Evolutionary conservation across 2,113 vertebrate genomes (phyloP), one percentile per base, ranked within the genome.

Genomic region (Clarias macrocephalus): DNA sequence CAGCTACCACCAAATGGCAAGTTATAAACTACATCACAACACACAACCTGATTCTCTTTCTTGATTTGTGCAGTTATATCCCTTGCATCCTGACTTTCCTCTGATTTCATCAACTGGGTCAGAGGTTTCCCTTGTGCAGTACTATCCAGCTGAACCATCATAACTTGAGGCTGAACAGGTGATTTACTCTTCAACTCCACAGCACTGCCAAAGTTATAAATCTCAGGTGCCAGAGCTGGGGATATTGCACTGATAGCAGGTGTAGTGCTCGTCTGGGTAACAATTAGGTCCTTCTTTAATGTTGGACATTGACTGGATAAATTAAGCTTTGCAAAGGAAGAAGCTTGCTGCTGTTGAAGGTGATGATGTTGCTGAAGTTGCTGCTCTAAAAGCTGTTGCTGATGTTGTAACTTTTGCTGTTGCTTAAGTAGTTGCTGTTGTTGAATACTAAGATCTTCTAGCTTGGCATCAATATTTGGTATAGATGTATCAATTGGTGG

Each of bases 11-110:
- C 95, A 1, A 99, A 99, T 77, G 98, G 97, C 86, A 99, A 95
- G 88, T 96, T 96, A 91, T 99, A 99, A 92, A 99, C 97, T 91
- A 99, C 94, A 70, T 99, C 98, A 42, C 98, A 99, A 90, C 98
- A 99, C 2, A 96, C 96, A 80, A 96, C 93, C 86, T 97, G 97
- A 92, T 94, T 98, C 89, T 99, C 98, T 0, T 97, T 90, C 92
- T 98, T 97, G 89, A 98, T 93, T 0, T 95, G 95, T 52, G 95
- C 96, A 0, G 96, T 96, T 63, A 99, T 95, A 92, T 98, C 97
- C 91, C 98, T 89, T 48, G 96, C 96, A 0, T 96, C 96, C 85
- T 96, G 85, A 0, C 95, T 93, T 0, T 95, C 93, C 85, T 98
- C 96, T 84, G 97, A 94, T 82, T 96, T 97, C 77, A 99, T 90